Base-by-base conservation (phyloP, 1,140 invertebrate genomes). In the Orchesella cincta region DNA sequence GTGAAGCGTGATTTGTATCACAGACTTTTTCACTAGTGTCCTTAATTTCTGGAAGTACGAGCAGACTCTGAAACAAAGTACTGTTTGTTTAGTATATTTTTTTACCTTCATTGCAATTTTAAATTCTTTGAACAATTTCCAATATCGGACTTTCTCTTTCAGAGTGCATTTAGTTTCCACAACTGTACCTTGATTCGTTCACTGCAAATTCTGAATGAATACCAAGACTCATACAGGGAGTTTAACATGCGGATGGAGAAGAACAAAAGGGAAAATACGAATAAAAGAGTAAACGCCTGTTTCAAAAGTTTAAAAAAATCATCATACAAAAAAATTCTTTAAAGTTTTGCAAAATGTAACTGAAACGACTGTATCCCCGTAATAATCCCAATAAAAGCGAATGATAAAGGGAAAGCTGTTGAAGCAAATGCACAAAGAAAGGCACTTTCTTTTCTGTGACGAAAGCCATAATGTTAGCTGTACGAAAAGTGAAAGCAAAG, bases 241-340 rank as follows among this genome's bases (percentile, higher is more conserved):
- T 28, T 79, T 39, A 80, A 64, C 16, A 77, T 71, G 0, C 81
- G 79, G 14, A 77, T 75, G 28, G 81, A 67, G 39, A 79, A 82
- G 20, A 34, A 75, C 73, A 82, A 79, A 2, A 82, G 51, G 20
- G 79, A 80, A 46, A 82, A 82, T 0, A 80, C 33, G 67, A 82
- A 82, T 26, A 82, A 33, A 26, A 78, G 73, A n/a, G 76, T 80
- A 70, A 82, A 82, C 28, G 74, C 67, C 81, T 82, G n/a, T n/a
- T n/a, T n/a, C n/a, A n/a, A n/a, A 36, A 34, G 26, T 8, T 72
- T 34, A 52, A 39, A 51, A 54, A 39, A 29, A 29, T 23, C 12
- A 71, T 75, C 3, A 29, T 39, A 31, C 39, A 29, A 74, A 79
- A 36, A 74, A 77, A 78, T 46, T 23, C 52, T 35, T 73, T 52